phyloP scores from a whole-genome alignment of 2,888 invertebrate genomes.

The Cynaeus angustus region DNA sequence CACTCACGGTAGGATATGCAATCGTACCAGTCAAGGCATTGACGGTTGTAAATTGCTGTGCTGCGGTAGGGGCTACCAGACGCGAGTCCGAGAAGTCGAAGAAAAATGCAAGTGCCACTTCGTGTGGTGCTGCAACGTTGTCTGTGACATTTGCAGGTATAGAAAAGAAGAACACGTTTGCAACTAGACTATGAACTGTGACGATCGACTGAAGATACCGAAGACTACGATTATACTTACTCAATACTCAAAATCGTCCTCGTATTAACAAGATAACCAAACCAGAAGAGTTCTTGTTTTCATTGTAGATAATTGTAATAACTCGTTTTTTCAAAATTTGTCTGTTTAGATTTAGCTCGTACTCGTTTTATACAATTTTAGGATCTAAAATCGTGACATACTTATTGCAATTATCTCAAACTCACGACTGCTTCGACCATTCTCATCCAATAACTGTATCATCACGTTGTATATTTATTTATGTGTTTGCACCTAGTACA shows the following conservation, averaged over 20 bases:
- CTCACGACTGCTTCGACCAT: slow-evolving; percentile 44
- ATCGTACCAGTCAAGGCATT: slow-evolving; percentile 87
- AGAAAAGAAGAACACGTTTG: slow-evolving; percentile 90
- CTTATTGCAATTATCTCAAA: slow-evolving; percentile 42
- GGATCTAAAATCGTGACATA: slow-evolving; percentile 19
- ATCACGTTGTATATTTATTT: slow-evolving; percentile 61
- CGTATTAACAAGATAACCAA: slow-evolving; percentile 22
- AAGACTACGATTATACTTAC: slow-evolving; percentile 45
- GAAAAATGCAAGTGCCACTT: slow-evolving; percentile 93
- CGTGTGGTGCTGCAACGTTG: slow-evolving; percentile 93
- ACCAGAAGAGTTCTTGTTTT: slow-evolving; percentile 21
- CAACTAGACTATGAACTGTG: slow-evolving; percentile 75
- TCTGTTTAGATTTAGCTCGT: slow-evolving; percentile 40
- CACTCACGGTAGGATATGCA: slow-evolving; percentile 88
- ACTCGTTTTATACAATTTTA: slow-evolving; percentile 42
- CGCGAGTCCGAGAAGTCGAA: slow-evolving; percentile 85
- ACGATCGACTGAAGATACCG: slow-evolving; percentile 54
- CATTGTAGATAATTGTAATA: slow-evolving; percentile 46
- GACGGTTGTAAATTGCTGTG: slow-evolving; percentile 91
- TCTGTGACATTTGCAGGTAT: slow-evolving; percentile 87
- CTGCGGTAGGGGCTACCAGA: slow-evolving; percentile 92
- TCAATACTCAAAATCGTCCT: slow-evolving; percentile 44
- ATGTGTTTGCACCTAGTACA: slow-evolving; percentile 57
- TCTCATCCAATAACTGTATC: slow-evolving; percentile 50
- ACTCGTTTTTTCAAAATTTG: slow-evolving; percentile 38